These are phyloP conservation scores for Erebia ligea DNA, from an alignment of 2,888 invertebrate species.

Conservation along the genomic window DNA sequence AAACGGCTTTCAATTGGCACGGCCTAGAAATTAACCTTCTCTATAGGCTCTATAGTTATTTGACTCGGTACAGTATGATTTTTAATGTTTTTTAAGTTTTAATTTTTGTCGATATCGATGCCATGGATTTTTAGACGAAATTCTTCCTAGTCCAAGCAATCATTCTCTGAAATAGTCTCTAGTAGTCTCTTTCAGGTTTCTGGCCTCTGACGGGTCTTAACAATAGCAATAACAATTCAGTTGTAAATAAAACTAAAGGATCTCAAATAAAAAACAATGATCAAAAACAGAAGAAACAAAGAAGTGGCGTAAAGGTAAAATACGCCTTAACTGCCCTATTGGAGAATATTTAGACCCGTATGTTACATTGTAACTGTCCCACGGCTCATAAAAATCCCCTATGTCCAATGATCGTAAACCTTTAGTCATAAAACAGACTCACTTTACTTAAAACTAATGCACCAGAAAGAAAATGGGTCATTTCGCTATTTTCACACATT, in stretches of 20 bases:
- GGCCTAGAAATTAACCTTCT: no score
- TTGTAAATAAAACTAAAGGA: neutral
- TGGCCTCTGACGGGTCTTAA: neutral
- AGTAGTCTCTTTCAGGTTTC: no score
- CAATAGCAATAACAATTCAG: neutral
- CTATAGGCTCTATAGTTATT: no score
- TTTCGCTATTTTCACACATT: constrained; percentile 25
- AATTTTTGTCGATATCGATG: no score
- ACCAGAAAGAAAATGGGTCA: constrained; percentile 30
- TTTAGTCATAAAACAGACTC: constrained; percentile 31
- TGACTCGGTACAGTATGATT: no score
- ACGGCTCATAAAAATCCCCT: constrained; percentile 31
- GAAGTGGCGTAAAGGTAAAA: neutral
- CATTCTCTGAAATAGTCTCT: no score
- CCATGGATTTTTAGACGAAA: no score
- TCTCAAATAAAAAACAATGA: neutral
- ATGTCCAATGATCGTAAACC: constrained; percentile 37
- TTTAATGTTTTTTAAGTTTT: no score
- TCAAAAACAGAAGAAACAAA: neutral
- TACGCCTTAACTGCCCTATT: neutral
- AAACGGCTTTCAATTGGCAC: no score
- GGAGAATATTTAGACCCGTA: constrained; percentile 5
- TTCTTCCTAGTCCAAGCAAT: no score
- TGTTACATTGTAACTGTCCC: constrained; percentile 30
- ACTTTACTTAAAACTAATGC: constrained; percentile 31